These are phyloP conservation scores for Elysia crispata DNA, from an alignment of 2,888 invertebrate genomes.

Conservation along the genomic window DNA sequence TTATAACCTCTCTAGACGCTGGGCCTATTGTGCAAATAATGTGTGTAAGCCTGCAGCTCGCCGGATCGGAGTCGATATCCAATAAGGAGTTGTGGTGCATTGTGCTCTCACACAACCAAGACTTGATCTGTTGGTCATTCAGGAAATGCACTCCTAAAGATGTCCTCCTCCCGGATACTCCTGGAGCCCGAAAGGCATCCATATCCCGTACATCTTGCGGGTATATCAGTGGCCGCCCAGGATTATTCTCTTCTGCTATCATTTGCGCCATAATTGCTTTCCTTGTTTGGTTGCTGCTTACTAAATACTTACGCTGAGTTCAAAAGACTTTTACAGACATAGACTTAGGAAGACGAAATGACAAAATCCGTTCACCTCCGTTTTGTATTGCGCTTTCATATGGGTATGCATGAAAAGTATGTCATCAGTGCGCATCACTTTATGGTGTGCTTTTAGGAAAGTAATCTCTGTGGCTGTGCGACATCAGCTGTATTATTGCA, in stretches of 20 bases:
- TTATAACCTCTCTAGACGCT: constrained; percentile 85
- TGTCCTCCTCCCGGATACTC: not conserved
- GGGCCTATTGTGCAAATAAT: constrained; percentile 94
- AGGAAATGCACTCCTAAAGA: not conserved
- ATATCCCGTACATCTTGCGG: not conserved
- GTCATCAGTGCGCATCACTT: no score
- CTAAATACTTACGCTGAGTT: no score
- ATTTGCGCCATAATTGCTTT: constrained; percentile 35
- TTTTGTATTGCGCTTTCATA: no score
- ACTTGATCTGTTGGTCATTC: constrained; percentile 68
- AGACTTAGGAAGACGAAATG: no score
- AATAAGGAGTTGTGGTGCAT: constrained; percentile 95
- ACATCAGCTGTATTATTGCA: no score
- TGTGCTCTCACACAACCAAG: constrained; percentile 81
- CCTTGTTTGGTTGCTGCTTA: no score
- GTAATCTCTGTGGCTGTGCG: no score
- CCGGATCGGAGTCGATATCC: constrained; percentile 93
- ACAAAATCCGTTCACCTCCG: no score
- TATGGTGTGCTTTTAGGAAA: no score
- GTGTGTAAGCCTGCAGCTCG: constrained; percentile 92
- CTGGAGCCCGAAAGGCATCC: not conserved
- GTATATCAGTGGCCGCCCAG: not conserved
- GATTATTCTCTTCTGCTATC: constrained; percentile 7
- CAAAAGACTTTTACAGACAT: no score
- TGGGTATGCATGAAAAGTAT: no score